phyloP scores from a whole-genome alignment of 92 coral and sea anemone species.

The Siderastrea radians region DNA sequence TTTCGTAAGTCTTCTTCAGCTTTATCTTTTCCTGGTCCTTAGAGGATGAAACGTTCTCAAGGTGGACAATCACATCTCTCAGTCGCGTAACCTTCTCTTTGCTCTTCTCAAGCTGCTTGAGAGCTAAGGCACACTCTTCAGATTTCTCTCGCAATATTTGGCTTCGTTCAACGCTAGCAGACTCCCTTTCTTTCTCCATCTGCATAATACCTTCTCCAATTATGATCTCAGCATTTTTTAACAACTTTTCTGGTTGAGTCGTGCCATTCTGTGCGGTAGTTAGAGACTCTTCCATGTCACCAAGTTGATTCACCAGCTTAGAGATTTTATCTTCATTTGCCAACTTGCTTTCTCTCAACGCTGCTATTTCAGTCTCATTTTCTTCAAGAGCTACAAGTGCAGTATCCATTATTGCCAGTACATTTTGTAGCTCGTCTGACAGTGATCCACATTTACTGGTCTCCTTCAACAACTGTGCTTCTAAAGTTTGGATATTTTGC shows the following conservation, averaged over 20 bases:
- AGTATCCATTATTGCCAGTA: slow-evolving; percentile 38
- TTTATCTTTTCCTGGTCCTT: slow-evolving; percentile 76
- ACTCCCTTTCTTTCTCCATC: slow-evolving; percentile 56
- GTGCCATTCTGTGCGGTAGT: slow-evolving; percentile 15
- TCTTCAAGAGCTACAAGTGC: slow-evolving; percentile 42
- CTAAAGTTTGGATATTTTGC: slow-evolving; percentile 57
- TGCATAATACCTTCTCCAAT: slow-evolving; percentile 22
- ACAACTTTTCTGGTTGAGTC: slow-evolving; percentile 32
- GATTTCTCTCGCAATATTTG: slow-evolving; percentile 72
- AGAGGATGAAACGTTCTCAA: slow-evolving; percentile 74
- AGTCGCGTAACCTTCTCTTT: slow-evolving; percentile 56
- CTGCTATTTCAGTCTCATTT: slow-evolving; percentile 50
- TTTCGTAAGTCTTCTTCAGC: slow-evolving; percentile 71
- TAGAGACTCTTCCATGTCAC: slow-evolving; percentile 11
- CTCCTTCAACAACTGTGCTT: slow-evolving; percentile 63
- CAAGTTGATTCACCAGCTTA: slow-evolving; percentile 44
- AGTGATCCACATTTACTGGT: slow-evolving; percentile 24
- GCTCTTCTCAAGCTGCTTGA: slow-evolving; percentile 67
- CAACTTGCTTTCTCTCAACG: slow-evolving; percentile 26
- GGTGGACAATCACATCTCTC: slow-evolving; percentile 62
- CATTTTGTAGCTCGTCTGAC: slow-evolving; percentile 34
- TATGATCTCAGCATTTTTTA: slow-evolving; percentile 35
- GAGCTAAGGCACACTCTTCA: slow-evolving; percentile 57
- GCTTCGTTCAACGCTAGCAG: slow-evolving; percentile 11
- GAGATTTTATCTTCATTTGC: slow-evolving; percentile 39